Evolutionary conservation across 1,140 invertebrate species (phyloP).

Genomic region (Choristoneura fumiferana): DNA sequence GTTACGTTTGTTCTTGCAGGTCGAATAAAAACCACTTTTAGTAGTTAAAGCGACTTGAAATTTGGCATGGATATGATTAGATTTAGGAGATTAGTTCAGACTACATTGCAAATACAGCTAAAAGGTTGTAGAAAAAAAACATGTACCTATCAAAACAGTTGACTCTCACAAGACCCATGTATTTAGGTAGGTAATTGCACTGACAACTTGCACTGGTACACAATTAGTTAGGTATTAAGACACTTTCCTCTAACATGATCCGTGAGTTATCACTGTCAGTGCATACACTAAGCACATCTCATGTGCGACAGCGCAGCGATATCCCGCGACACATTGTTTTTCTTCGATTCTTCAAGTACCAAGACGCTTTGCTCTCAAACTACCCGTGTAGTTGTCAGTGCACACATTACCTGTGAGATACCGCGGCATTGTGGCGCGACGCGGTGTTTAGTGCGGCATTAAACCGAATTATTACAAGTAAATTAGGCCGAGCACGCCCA

Average conservation of each 20-base stretch:
- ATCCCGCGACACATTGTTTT: not conserved
- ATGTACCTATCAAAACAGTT: no score
- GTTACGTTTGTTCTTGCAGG: no score
- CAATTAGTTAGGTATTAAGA: no score
- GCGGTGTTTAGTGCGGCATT: slow-evolving; percentile 3
- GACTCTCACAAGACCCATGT: not conserved
- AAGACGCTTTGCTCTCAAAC: not conserved
- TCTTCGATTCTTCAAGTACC: slow-evolving; percentile 11
- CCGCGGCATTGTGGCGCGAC: slow-evolving; percentile 11
- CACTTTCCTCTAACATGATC: not conserved
- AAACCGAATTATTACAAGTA: slow-evolving; percentile 14
- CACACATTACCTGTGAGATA: slow-evolving; percentile 22
- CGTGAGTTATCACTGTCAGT: not conserved
- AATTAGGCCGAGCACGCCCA: slow-evolving; percentile 17
- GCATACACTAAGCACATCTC: slow-evolving; percentile 15
- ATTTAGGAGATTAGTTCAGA: no score
- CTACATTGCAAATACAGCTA: no score
- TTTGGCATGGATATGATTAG: no score
- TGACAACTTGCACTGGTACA: no score
- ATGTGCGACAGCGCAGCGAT: slow-evolving; percentile 9
- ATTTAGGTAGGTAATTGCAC: no score
- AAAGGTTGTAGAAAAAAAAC: not conserved
- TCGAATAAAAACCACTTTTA: no score
- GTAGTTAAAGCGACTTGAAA: no score
- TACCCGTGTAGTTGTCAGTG: not conserved